Conservation (phyloP, 2,888 invertebrate genomes). For the Neocrepidodera transversa region DNA sequence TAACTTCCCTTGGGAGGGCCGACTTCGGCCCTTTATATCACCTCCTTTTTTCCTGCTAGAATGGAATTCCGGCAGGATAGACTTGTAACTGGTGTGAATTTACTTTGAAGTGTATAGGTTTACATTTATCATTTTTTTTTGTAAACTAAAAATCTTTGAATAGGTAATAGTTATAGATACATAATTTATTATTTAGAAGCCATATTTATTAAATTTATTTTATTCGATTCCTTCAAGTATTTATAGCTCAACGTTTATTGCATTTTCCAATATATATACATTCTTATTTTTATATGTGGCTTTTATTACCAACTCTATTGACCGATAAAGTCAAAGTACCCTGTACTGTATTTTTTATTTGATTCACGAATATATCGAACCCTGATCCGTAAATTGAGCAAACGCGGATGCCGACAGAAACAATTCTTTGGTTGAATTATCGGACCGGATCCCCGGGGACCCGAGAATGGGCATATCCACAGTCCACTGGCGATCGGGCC, state of each 20-base stretch:
- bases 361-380: slow-evolving; percentile 56
- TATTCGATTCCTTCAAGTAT: too few species aligned
- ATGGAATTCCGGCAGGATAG: slow-evolving; percentile 26
- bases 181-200: too few species aligned
- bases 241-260: background rate
- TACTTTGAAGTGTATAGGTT: slow-evolving; percentile 23
- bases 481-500: slow-evolving; percentile 31
- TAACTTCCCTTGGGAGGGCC: slow-evolving; percentile 42
- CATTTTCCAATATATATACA: background rate
- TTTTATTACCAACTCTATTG: slow-evolving; percentile 7
- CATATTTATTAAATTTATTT: too few species aligned
- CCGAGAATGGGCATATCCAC: slow-evolving; percentile 29
- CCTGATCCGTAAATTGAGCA: slow-evolving; percentile 57
- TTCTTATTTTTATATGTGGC: slow-evolving; percentile 2
- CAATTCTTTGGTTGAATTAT: slow-evolving; percentile 56
- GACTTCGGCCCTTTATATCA: slow-evolving; percentile 50
- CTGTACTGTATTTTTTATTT: slow-evolving; percentile 19
- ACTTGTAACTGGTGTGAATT: slow-evolving; percentile 23
- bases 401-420: slow-evolving; percentile 50
- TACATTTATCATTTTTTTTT: too few species aligned
- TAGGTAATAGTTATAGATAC: too few species aligned
- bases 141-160: too few species aligned
- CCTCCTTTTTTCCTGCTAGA: slow-evolving; percentile 39
- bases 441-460: slow-evolving; percentile 40
- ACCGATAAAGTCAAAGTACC: slow-evolving; percentile 17